Conservation (phyloP, 2,797 vertebrate species). For the Enteromius thamalakanensis region DNA sequence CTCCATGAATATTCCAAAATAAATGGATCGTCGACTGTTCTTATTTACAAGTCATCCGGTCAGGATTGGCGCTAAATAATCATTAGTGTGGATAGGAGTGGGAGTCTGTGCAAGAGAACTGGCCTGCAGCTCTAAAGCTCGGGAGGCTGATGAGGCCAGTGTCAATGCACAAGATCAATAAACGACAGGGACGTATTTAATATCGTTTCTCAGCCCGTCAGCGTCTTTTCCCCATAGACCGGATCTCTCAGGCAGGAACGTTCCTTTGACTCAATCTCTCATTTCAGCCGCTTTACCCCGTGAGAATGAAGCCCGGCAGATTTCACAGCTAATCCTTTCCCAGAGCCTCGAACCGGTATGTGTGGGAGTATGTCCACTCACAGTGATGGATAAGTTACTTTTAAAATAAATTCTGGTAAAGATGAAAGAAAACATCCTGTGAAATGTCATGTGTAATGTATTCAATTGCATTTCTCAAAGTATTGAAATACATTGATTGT, state of each 20-base stretch:
- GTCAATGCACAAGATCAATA: slow-evolving; percentile 48
- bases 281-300: slow-evolving; percentile 12
- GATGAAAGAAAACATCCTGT: not conserved
- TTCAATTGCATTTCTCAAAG: slow-evolving; percentile 11
- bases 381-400: slow-evolving; percentile 5
- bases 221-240: slow-evolving; percentile 15
- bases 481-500: not conserved
- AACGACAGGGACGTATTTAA: slow-evolving; percentile 36
- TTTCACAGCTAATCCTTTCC: slow-evolving; percentile 48
- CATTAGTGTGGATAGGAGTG: slow-evolving; percentile 25
- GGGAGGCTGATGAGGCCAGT: slow-evolving; percentile 27
- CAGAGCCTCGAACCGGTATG: slow-evolving; percentile 9
- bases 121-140: slow-evolving; percentile 31
- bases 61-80: slow-evolving; percentile 28
- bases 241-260: slow-evolving; percentile 18
- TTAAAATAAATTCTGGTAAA: not conserved
- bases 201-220: slow-evolving; percentile 43
- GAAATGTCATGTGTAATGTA: slow-evolving; percentile 3
- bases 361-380: slow-evolving; percentile 30
- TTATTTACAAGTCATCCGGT: slow-evolving; percentile 37
- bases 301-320: slow-evolving; percentile 46
- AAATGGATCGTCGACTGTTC: slow-evolving; percentile 19
- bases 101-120: slow-evolving; percentile 15
- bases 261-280: slow-evolving; percentile 50
- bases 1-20: slow-evolving; percentile 36